Percentiles rank a stretch among this genome's conserved stretches.
Conservation (phyloP, 2,888 invertebrate genomes). For the Drosophila meridionalis region DNA sequence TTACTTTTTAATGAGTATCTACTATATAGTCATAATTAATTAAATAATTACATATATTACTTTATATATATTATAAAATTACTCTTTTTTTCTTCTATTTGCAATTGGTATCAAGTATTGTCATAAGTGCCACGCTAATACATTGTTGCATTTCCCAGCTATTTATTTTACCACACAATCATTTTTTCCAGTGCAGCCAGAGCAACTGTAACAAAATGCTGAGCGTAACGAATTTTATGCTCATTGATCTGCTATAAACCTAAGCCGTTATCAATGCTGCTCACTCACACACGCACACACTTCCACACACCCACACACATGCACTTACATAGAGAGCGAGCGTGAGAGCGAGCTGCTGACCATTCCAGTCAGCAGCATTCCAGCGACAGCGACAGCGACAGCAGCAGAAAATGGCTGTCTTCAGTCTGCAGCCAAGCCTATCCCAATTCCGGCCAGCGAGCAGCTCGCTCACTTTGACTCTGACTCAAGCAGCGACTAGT, state of each 20-base stretch:
- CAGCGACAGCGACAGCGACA: constrained; percentile 9
- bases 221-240: constrained; percentile 30
- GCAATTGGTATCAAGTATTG: neutral
- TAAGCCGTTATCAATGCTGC: constrained; percentile 33
- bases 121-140: neutral
- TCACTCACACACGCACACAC: neutral
- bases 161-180: neutral
- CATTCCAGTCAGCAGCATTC: constrained; percentile 28
- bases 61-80: neutral
- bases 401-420: constrained; percentile 27
- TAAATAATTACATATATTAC: neutral
- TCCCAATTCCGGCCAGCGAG: constrained; percentile 14
- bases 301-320: neutral
- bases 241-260: constrained; percentile 23
- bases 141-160: neutral
- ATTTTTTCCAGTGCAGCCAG: neutral
- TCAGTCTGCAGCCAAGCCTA: constrained; percentile 40
- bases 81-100: neutral
- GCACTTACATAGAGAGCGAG: neutral
- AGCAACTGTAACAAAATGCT: constrained; percentile 30
- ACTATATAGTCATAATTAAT: neutral
- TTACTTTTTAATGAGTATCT: no score
- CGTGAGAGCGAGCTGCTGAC: constrained; percentile 31
- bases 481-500: constrained; percentile 49
- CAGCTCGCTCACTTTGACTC: constrained; percentile 63